Conservation (phyloP, 1,140 invertebrate species). For the Hermatobates lingyangjiaoensis region DNA sequence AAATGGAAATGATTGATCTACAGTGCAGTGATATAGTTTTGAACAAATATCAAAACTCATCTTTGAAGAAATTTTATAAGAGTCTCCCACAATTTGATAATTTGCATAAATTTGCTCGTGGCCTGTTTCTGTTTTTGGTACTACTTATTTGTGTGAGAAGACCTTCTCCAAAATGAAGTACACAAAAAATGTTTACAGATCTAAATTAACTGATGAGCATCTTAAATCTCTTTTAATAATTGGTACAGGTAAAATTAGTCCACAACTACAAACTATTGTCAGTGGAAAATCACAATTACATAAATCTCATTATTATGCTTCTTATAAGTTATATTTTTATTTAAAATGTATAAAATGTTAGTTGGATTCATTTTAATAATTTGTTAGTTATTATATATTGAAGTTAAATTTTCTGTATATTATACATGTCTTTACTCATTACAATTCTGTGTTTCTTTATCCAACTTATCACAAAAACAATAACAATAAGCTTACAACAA, state of each 20-base stretch:
- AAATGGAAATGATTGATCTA: conserved; percentile 18
- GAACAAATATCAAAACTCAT: conserved; percentile 14
- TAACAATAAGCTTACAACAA: neutral
- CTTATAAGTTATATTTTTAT: neutral
- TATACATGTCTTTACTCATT: too few species aligned
- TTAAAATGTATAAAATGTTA: neutral
- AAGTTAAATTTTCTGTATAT: too few species aligned
- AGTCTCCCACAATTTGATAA: conserved; percentile 12
- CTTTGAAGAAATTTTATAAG: conserved; percentile 12
- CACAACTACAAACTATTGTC: conserved; percentile 11
- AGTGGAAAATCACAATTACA: conserved; percentile 19
- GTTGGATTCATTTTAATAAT: neutral
- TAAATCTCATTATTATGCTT: conserved; percentile 16
- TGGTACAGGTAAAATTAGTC: conserved; percentile 9
- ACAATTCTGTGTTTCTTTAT: too few species aligned
- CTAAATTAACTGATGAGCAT: conserved; percentile 13
- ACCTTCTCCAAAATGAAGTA: conserved; percentile 16
- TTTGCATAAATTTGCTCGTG: conserved; percentile 14
- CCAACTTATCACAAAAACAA: too few species aligned
- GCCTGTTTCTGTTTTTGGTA: conserved; percentile 10
- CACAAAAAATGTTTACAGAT: conserved; percentile 15
- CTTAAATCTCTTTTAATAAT: conserved; percentile 11
- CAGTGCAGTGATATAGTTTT: conserved; percentile 14
- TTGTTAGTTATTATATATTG: neutral
- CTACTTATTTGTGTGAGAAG: conserved; percentile 14